These are phyloP conservation scores for Athripsodes cinereus DNA, from an alignment of 2,888 invertebrate species.

Conservation along the genomic window DNA sequence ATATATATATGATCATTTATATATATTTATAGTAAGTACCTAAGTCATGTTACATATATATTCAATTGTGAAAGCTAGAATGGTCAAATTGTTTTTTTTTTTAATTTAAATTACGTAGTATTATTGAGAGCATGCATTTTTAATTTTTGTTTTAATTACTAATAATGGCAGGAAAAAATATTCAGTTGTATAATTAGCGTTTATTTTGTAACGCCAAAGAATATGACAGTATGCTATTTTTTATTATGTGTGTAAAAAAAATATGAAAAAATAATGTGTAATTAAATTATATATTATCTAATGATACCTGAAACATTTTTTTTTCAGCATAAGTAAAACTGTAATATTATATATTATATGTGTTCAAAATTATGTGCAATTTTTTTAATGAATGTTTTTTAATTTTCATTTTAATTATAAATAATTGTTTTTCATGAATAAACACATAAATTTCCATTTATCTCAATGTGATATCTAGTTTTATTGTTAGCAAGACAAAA, in stretches of 20 bases:
- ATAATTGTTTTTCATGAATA: constrained; percentile 21
- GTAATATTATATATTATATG: constrained; percentile 30
- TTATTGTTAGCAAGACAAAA: constrained; percentile 28
- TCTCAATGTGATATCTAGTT: constrained; percentile 56
- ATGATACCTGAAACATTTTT: not conserved
- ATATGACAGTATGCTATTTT: no score
- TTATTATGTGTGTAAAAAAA: no score
- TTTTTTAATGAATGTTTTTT: constrained; percentile 36
- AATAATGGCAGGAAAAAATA: no score
- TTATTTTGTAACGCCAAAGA: no score
- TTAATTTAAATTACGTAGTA: no score
- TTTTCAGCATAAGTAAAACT: not conserved
- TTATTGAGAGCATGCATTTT: no score
- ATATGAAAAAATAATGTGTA: no score
- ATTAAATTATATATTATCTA: no score
- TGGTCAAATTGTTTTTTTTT: constrained; percentile 23
- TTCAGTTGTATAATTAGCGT: no score
- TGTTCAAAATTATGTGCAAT: constrained; percentile 51
- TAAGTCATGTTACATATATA: constrained; percentile 22
- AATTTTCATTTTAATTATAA: constrained; percentile 21
- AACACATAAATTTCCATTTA: constrained; percentile 52
- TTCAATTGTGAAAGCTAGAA: constrained; percentile 27
- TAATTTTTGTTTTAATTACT: no score
- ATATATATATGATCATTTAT: constrained; percentile 22
- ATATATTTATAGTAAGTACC: constrained; percentile 22